These are phyloP conservation scores for Drosophila ercepeae DNA, from an alignment of 1,140 invertebrate genomes.

Conservation along the genomic window DNA sequence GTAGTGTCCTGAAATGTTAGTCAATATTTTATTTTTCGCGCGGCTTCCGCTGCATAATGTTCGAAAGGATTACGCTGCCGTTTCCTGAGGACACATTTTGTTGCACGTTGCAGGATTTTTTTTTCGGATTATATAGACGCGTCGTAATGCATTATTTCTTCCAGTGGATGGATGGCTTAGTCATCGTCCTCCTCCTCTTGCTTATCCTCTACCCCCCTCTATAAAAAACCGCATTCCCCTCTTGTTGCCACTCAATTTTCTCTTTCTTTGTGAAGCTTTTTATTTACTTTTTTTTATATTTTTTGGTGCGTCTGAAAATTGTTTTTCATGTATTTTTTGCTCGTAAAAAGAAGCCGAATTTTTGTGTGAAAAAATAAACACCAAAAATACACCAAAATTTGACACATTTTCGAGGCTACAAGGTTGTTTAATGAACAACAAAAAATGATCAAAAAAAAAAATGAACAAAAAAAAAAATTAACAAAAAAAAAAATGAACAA, in stretches of 20 bases:
- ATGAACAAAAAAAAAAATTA: neutral
- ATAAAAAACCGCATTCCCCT: neutral
- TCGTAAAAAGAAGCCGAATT: conserved; percentile 5
- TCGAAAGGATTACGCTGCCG: no score
- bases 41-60: no score
- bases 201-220: no score
- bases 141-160: conserved; percentile 31
- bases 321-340: neutral
- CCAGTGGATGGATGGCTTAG: conserved; percentile 17
- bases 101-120: no score
- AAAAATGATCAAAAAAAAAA: neutral
- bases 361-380: no score
- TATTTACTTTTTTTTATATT: neutral
- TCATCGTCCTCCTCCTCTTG: conserved; percentile 20
- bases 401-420: neutral
- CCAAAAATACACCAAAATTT: no score
- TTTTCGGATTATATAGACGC: conserved; percentile 38
- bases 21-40: no score
- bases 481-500: neutral
- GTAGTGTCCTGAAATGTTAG: no score
- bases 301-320: no score
- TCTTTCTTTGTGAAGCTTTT: conserved; percentile 9
- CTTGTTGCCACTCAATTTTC: conserved; percentile 19
- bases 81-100: neutral
- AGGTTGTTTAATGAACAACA: neutral